phyloP scores from a whole-genome alignment of 1,140 invertebrate genomes.

The Antheraea pernyi region DNA sequence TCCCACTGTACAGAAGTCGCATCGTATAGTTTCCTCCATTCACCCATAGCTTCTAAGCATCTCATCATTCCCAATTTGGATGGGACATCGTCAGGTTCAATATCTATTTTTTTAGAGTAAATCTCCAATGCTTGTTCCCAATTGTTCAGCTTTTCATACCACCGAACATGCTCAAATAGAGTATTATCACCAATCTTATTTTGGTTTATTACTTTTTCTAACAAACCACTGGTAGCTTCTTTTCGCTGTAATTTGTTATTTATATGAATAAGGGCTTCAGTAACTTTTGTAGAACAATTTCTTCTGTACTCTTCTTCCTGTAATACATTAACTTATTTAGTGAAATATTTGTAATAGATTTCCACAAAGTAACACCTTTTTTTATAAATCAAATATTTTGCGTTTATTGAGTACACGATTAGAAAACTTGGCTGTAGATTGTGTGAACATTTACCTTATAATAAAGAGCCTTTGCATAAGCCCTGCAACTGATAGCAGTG shows the following conservation, averaged over 20 bases:
- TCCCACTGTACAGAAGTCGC: constrained; percentile 88
- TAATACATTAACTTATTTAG: constrained; percentile 22
- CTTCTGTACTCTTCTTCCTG: constrained; percentile 94
- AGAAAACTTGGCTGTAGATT: background rate
- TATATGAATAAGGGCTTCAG: constrained; percentile 97
- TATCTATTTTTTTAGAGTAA: constrained; percentile 87
- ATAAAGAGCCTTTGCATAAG: constrained; percentile 97
- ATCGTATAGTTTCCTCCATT: constrained; percentile 93
- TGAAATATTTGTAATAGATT: background rate
- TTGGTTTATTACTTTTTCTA: constrained; percentile 94
- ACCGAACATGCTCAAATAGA: constrained; percentile 93
- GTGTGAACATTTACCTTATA: constrained; percentile 85
- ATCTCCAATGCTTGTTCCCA: constrained; percentile 97
- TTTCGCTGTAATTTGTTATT: constrained; percentile 99
- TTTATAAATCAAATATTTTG: too few relatives aligned
- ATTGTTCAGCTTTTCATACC: constrained; percentile 99
- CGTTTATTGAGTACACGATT: too few relatives aligned
- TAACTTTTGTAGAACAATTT: constrained; percentile 85
- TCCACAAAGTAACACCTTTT: background rate
- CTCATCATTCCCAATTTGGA: constrained; percentile 96
- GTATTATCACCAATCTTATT: constrained; percentile 81
- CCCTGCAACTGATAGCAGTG: constrained; percentile 90
- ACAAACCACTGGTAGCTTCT: constrained; percentile 95
- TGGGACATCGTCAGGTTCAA: constrained; percentile 86
- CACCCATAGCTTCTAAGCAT: constrained; percentile 97